Evolutionary conservation across 2,888 invertebrate genomes (phyloP), one percentile per base, ranked within the genome.

Genomic region (Spodoptera picta): DNA sequence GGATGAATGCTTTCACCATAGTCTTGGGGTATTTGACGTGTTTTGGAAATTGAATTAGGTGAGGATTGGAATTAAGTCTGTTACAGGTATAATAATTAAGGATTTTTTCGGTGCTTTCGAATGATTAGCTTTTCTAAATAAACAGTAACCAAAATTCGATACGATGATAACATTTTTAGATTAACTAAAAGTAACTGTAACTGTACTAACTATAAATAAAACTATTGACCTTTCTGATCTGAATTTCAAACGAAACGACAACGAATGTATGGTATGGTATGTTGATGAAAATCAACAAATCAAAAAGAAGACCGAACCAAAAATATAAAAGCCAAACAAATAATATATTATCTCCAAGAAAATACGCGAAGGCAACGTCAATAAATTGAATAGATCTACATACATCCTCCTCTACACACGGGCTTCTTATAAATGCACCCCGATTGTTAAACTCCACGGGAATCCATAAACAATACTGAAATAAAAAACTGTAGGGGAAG

Each of bases 361-460:
- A 45, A 45, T 31, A 31, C 27, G 45, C 52, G 46, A 46, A 65
- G 19, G 36, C 23, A 36, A 4, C 46, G 46, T 53, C 74, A 61
- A 59, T 73, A 73, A 69, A 69, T 59, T 14, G 65, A 53, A 69
- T 61, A 73, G 44, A 11, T 73, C 58, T 64, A 36, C 60, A 73
- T 69, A 65, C 5, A 50, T 50, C 42, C 11, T 41, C 19, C 12
- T 27, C 14, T 14, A 4, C 11, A 41, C 36, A 23, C 42, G 24
- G 48, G 12, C 68, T 71, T 3, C 12, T 75, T 75, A 72, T 43
- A 65, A 60, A 74, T 74, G 74, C 74, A 74, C 74, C 74, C 74
- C 75, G 19, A 65, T 58, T 64, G 65, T 64, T 75, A 61, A 61
- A 65, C 12, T 52, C 43, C 61, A 46, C 72, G 57, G 43, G 57